Evolutionary conservation across 2,888 invertebrate genomes (phyloP), one percentile per base, ranked within the genome.

Genomic region (Stenodera caucasica): DNA sequence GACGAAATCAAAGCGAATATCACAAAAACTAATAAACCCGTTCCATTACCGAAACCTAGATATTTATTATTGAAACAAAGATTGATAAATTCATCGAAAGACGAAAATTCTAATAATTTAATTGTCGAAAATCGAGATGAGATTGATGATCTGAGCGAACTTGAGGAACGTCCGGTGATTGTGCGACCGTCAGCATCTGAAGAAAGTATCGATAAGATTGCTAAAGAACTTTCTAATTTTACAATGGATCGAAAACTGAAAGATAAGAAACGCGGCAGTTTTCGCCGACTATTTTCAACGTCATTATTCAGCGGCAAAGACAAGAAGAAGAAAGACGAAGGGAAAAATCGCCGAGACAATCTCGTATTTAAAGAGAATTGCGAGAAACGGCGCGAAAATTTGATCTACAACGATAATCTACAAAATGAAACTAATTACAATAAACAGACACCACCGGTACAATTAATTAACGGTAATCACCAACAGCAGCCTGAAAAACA

Each of bases 291-390:
- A 37, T 76, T 80, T 49, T 67, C 74, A 7, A 74, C 72, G 4
- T 69, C 70, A 30, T 68, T 78, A 50, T 77, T 78, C 67, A 64
- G 76, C 1, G 80, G 78, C 49, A 80, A 78, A 58, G 81, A 81
- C 59, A 81, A 80, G 52, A 81, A 82, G 61, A 81, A 82, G 60
- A 69, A 69, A 55, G 73, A 76, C 5, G 70, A 72, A 15, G 80
- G 80, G 49, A 77, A 76, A 53, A 78, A 76, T 37, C 73, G 71
- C 49, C 59, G 67, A 70, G 65, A 63, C 65, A 69, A n/a, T 76
- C 67, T 53, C 61, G 61, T 60, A 7, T 60, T 70, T 57, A 68
- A 69, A 53, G 73, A 76, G 3, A 70, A 72, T 23, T 80, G 80
- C 50, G 77, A 76, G 53, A 78, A 76, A 40, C 73, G 72, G 40